phyloP scores from a whole-genome alignment of 1,140 invertebrate genomes.

The Drosophila parvula region DNA sequence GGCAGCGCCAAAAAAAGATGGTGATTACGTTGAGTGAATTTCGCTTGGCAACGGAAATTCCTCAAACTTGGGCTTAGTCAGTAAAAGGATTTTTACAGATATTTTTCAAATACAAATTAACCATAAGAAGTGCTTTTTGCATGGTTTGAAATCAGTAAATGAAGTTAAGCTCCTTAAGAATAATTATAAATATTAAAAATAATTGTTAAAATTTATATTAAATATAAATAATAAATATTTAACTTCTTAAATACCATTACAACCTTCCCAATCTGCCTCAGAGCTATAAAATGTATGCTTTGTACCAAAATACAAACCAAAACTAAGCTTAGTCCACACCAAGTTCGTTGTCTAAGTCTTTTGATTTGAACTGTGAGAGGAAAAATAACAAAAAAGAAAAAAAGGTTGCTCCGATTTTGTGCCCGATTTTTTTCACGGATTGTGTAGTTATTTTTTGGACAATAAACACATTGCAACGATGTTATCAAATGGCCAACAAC shows the following conservation, averaged over 20 bases:
- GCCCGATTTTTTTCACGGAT: slow-evolving; percentile 58
- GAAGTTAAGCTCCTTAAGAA: too few relatives aligned
- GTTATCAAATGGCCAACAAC: slow-evolving; percentile 69
- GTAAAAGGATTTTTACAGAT: neutral
- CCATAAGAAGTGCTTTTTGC: neutral
- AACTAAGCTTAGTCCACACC: slow-evolving; percentile 13
- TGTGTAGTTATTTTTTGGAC: slow-evolving; percentile 75
- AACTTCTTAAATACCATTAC: neutral
- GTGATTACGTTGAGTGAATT: slow-evolving; percentile 6
- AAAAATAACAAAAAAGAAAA: slow-evolving; percentile 9
- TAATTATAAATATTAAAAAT: neutral
- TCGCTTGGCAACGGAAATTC: slow-evolving; percentile 60
- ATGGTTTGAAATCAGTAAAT: too few relatives aligned
- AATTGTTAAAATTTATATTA: neutral
- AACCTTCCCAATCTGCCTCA: neutral
- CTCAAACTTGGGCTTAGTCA: neutral
- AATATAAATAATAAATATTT: neutral
- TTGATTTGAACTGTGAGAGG: slow-evolving; percentile 64
- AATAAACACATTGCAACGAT: slow-evolving; percentile 79
- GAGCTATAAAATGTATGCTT: slow-evolving; percentile 1
- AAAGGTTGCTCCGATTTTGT: slow-evolving; percentile 55
- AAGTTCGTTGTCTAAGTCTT: slow-evolving; percentile 76
- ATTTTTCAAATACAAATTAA: neutral
- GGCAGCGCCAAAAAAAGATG: slow-evolving; percentile 3
- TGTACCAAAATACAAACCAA: neutral